These are phyloP conservation scores for Atta cephalotes DNA, from an alignment of 1,140 invertebrate species.

Conservation along the genomic window DNA sequence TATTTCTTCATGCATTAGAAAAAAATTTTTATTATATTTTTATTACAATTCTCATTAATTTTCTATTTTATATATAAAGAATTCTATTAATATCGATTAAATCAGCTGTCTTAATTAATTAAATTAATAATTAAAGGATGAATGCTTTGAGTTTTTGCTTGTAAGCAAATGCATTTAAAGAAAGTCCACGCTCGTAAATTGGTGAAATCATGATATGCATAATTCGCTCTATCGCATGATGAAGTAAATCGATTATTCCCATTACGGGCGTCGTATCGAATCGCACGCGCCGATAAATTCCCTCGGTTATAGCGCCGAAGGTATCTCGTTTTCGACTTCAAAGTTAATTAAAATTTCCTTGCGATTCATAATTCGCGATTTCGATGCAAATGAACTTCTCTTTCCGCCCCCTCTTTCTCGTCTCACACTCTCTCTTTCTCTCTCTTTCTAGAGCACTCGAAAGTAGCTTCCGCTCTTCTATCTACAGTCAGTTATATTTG, in stretches of 20 bases:
- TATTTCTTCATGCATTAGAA: neutral
- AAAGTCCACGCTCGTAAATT: conserved; percentile 13
- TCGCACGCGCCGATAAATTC: conserved; percentile 48
- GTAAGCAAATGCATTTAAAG: conserved; percentile 25
- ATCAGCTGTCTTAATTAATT: conserved; percentile 3
- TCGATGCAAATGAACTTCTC: conserved; percentile 51
- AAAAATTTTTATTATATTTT: neutral
- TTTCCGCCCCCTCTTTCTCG: neutral
- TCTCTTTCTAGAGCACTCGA: neutral
- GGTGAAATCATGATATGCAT: conserved; percentile 44
- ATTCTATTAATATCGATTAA: neutral
- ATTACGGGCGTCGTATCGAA: conserved; percentile 41
- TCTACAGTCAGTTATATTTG: conserved; percentile 28
- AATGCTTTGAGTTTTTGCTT: neutral
- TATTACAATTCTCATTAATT: conserved; percentile 17
- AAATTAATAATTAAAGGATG: conserved; percentile 30
- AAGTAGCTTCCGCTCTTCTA: neutral
- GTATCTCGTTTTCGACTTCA: conserved; percentile 44
- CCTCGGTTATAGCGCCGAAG: conserved; percentile 38
- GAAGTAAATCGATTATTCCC: conserved; percentile 49
- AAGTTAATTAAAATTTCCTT: conserved; percentile 58
- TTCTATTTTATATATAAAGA: neutral
- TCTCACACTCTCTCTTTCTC: neutral
- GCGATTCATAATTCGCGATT: conserved; percentile 55
- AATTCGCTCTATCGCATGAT: conserved; percentile 45